These are phyloP conservation scores for Muntiacus muntjak DNA, from an alignment of 2,113 vertebrate species.

Conservation along the genomic window DNA sequence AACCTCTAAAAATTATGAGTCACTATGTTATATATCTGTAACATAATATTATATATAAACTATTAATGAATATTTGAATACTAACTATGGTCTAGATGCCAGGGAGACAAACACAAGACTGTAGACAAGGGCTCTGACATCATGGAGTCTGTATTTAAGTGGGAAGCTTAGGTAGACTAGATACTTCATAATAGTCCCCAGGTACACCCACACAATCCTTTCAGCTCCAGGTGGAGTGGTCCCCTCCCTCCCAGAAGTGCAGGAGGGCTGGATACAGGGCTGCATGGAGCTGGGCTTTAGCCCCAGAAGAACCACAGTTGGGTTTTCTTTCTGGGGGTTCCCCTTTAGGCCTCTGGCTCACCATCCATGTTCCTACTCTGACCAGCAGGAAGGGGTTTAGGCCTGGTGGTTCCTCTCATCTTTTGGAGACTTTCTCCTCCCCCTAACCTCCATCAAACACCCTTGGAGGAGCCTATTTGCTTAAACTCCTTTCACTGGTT, in stretches of 20 bases:
- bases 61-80: not conserved
- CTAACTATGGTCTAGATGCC: not conserved
- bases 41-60: not conserved
- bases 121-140: not conserved
- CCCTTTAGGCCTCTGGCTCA: not conserved
- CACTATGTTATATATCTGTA: not conserved
- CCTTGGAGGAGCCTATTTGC: not conserved
- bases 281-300: not conserved
- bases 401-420: not conserved
- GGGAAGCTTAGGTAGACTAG: not conserved
- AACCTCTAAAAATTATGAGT: not conserved
- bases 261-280: not conserved
- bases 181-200: not conserved
- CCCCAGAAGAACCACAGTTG: not conserved
- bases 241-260: not conserved
- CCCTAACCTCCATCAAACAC: not conserved
- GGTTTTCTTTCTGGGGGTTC: not conserved
- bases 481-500: not conserved
- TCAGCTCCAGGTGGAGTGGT: not conserved
- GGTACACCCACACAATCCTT: not conserved
- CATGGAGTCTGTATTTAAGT: not conserved
- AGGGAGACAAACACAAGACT: not conserved
- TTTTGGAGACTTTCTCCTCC: not conserved
- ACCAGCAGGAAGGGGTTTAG: not conserved
- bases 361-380: not conserved